A percentile compares a stretch with the other conserved stretches of the same genome.
Evolutionary conservation across 2,113 vertebrate genomes (phyloP).

Genomic region (Cololabis saira): DNA sequence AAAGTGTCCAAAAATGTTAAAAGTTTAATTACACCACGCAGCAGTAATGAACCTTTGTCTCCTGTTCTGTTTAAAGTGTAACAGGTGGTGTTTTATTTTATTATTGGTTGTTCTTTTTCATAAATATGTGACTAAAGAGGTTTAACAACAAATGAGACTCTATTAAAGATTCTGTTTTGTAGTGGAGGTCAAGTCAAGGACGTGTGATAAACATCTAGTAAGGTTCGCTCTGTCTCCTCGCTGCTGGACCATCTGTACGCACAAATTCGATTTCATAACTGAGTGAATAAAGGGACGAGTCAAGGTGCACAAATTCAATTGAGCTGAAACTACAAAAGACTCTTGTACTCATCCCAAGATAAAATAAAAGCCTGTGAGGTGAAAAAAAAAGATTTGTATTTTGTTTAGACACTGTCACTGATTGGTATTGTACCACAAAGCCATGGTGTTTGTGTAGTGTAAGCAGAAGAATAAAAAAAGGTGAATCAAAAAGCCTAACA

Average conservation of each 20-base stretch:
- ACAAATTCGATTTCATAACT: constrained; percentile 8
- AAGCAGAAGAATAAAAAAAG: background rate
- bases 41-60: too few relatives aligned
- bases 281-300: background rate
- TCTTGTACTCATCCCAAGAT: background rate
- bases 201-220: background rate
- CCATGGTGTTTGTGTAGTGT: background rate
- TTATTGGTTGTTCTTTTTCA: too few relatives aligned
- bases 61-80: too few relatives aligned
- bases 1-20: too few relatives aligned
- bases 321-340: background rate
- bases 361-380: too few relatives aligned
- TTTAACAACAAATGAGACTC: constrained; percentile 9
- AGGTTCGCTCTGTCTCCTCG: background rate
- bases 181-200: constrained; percentile 27
- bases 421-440: background rate
- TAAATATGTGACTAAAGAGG: background rate
- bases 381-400: background rate
- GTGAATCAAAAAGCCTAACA: constrained; percentile 12
- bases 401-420: too few relatives aligned
- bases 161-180: background rate
- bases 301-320: background rate
- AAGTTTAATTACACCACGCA: too few relatives aligned
- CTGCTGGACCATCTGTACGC: constrained; percentile 35
- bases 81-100: too few relatives aligned